Evolutionary conservation across 1,140 invertebrate genomes (phyloP).

Genomic region (Caenorhabditis briggsae): DNA sequence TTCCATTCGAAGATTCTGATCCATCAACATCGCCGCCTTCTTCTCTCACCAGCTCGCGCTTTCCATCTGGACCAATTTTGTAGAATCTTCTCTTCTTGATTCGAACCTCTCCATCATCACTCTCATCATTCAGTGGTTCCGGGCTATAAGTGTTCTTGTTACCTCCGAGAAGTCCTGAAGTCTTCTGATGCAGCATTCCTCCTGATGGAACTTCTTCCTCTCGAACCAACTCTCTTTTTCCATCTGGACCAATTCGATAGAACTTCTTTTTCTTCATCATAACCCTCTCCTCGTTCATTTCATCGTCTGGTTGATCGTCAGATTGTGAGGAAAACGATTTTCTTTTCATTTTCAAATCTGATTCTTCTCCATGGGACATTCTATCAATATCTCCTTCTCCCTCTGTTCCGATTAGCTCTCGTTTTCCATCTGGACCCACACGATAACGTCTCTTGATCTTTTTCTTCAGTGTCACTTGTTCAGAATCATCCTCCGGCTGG

Average conservation of each 20-base stretch:
- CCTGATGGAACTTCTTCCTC: no score
- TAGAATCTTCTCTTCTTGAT: constrained; percentile 1
- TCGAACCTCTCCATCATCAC: no score
- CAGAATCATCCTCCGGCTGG: not conserved
- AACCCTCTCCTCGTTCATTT: not conserved
- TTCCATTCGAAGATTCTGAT: not conserved
- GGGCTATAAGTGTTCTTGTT: not conserved
- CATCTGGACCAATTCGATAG: not conserved
- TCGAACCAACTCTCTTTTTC: not conserved
- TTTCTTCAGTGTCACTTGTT: not conserved
- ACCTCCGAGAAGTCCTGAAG: no score
- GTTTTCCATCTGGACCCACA: constrained; percentile 12
- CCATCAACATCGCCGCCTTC: not conserved
- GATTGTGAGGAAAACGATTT: no score
- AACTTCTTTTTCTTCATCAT: not conserved
- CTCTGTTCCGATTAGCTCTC: not conserved
- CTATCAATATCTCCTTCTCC: not conserved
- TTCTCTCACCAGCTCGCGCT: not conserved
- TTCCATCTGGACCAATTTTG: constrained; percentile 18
- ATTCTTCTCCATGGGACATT: not conserved
- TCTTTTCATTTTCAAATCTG: no score
- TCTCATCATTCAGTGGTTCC: not conserved
- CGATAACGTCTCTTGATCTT: not conserved
- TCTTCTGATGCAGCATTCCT: no score
- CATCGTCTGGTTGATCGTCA: no score